Evolutionary conservation across 2,797 vertebrate species (phyloP), one percentile per base, ranked within the genome.

Genomic region (Sternarchorhynchus goeldii): DNA sequence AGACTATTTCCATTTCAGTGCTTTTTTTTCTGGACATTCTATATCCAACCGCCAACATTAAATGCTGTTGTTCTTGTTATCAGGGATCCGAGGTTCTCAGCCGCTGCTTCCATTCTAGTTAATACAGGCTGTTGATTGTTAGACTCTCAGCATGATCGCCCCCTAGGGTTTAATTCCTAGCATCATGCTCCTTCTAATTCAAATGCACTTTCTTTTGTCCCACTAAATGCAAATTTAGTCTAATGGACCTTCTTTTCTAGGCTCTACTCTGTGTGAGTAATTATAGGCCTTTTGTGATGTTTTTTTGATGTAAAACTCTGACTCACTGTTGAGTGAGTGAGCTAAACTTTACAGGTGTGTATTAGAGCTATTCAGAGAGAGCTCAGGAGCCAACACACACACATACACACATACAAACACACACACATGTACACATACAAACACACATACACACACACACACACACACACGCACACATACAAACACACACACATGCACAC

Each of bases 211-310:
- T 73, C 53, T 75, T 76, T 82, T 77, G 58, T 79, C 63, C 57
- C 16, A n/a, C 63, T 73, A 66, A 36, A 87, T 86, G 70, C 64
- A 83, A 45, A 85, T 76, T 58, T 74, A 8, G 72, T 55, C 76
- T 68, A 78, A 82, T 79, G 73, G 79, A 68, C 78, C 45, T 74
- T 67, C 56, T 79, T 67, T 56, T 76, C 76, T 71, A 85, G 72
- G 71, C 21, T 81, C 53, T 73, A 75, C 82, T 75, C 84, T 77
- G 32, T 76, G 67, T 25, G 39, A 41, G 77, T 87, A 85, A 89
- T 89, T 83, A 81, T 71, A 57, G 68, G 76, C 70, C 73, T 77
- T 82, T 79, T 82, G 80, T 63, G 57, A 45, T 59, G n/a, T 34
- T 14, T 67, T 36, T 76, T 81, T 81, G 72, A 78, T 84, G 70